Conservation (phyloP, 2,797 vertebrate genomes). For the Clarias fuscus region DNA sequence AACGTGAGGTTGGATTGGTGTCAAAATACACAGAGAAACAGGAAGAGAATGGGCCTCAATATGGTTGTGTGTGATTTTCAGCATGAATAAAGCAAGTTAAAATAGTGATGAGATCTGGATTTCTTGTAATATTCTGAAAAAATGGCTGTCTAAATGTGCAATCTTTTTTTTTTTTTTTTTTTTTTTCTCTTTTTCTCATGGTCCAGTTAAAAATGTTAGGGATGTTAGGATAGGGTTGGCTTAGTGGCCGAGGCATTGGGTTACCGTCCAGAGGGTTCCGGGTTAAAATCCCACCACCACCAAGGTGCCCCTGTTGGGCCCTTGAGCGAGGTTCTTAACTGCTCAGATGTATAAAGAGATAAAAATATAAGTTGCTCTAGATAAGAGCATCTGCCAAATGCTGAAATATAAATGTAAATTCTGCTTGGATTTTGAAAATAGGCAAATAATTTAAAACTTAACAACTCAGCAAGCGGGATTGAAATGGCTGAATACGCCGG, state of each 20-base stretch:
- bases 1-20: background rate
- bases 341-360: no score
- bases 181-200: no score
- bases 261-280: no score
- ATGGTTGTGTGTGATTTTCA: background rate
- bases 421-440: background rate
- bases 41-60: background rate
- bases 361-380: no score
- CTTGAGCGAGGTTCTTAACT: no score
- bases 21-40: background rate
- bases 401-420: no score
- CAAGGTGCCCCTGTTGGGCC: no score
- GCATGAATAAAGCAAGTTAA: background rate
- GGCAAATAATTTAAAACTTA: conserved; percentile 20
- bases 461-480: background rate
- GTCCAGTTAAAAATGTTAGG: background rate
- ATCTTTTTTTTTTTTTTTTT: no score
- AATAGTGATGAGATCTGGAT: background rate
- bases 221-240: no score
- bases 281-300: no score
- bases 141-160: background rate
- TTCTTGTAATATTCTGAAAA: background rate
- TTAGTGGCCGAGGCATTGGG: no score
- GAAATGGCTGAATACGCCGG: conserved; percentile 7
- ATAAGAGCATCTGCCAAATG: no score